Evolutionary conservation across 1,140 invertebrate species (phyloP), one percentile per base, ranked within the genome.

Genomic region (Drosophila varians): DNA sequence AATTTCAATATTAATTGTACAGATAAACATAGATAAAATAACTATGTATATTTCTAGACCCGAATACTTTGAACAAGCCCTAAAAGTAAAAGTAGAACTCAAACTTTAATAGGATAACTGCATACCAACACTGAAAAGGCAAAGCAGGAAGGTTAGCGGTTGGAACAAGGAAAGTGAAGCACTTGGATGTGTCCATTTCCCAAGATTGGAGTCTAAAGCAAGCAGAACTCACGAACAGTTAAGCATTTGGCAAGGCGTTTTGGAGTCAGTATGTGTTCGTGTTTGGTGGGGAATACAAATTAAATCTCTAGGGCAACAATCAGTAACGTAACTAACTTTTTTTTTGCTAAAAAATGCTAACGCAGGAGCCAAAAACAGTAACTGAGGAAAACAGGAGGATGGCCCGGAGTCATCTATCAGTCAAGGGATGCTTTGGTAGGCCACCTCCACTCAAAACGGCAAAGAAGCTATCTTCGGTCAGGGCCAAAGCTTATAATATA

Each of bases 161-260:
- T 21, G 25, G 36, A 18, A 58, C 47, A 38, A 28, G 18, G 42
- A 62, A 42, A 42, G 21, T 47, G 31, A 76, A 80, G 77, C 48
- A 40, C 38, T 64, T 64, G 23, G 40, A 25, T 26, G 7, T 36
- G 18, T 14, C 36, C 40, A 42, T 9, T 14, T 14, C 9, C n/a
- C 42, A 36, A 7, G 18, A 62, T 68, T 74, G 71, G 9, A 31
- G 28, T 84, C 26, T 49, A 75, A 46, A 77, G 68, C 56, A 34
- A 51, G 53, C 52, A 53, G 47, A 43, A 66, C 58, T 60, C 47
- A 56, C 36, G 54, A 52, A 66, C 36, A 74, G 69, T 68, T 4
- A 65, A 77, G 56, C 56, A 60, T 48, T 56, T 64, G 14, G n/a
- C 8, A 12, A 3, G 36, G 14, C 36, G 8, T 43, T 43, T 47